Conservation (phyloP, 2,113 vertebrate genomes). For the Odocoileus hemionus region DNA sequence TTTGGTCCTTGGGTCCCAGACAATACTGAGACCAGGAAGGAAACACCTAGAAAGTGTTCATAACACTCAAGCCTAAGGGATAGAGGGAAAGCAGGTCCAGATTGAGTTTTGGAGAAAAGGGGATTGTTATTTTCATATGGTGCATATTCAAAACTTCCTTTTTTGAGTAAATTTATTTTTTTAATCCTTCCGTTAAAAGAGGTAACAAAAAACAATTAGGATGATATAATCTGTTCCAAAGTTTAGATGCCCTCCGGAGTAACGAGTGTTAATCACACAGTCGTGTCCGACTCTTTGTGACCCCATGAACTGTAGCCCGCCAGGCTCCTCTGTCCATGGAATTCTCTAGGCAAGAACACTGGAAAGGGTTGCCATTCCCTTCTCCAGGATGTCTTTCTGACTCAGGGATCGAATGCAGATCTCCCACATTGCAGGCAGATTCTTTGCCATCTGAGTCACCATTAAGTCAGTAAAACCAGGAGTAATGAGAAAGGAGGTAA, state of each 20-base stretch:
- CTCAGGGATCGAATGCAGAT: too few relatives aligned
- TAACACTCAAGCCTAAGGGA: not conserved
- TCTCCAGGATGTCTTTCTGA: too few relatives aligned
- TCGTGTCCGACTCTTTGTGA: too few relatives aligned
- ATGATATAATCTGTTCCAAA: too few relatives aligned
- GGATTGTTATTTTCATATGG: not conserved
- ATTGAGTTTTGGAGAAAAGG: not conserved
- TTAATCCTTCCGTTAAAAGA: not conserved
- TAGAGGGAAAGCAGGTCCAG: not conserved
- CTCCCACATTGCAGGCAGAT: too few relatives aligned
- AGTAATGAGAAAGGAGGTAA: not conserved
- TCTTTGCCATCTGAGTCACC: too few relatives aligned
- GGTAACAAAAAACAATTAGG: not conserved
- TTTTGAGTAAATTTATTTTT: not conserved
- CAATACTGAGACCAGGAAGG: not conserved
- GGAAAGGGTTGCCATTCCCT: too few relatives aligned
- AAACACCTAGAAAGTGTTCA: accelerated
- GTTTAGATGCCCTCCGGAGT: not conserved
- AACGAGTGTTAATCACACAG: too few relatives aligned
- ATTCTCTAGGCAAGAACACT: too few relatives aligned
- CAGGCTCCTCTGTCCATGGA: too few relatives aligned
- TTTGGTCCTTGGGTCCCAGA: not conserved
- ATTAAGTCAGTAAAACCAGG: too few relatives aligned
- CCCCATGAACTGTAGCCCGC: too few relatives aligned
- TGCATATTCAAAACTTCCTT: not conserved